Conservation (phyloP, 2,797 vertebrate genomes). For the Rhyacichthys aspro region DNA sequence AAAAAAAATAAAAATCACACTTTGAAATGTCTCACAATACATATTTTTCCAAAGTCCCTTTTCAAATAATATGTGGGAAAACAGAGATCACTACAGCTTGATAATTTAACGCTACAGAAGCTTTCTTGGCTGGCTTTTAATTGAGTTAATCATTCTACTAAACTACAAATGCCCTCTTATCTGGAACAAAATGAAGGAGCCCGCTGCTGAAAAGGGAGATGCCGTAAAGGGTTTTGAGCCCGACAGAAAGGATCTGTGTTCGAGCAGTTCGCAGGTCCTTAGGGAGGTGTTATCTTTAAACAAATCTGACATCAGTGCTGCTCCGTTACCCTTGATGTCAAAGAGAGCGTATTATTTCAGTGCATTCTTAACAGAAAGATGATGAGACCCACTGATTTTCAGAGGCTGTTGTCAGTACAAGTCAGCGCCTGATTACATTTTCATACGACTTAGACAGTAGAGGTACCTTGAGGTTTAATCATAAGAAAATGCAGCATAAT, state of each 20-base stretch:
- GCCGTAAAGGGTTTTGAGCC: conserved; percentile 35
- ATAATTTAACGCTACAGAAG: conserved; percentile 56
- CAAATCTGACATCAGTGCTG: conserved; percentile 49
- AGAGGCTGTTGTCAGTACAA: no score
- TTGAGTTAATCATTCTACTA: conserved; percentile 73
- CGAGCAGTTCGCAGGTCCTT: conserved; percentile 37
- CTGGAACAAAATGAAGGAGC: conserved; percentile 64
- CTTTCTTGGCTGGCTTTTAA: conserved; percentile 62
- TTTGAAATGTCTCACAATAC: no score
- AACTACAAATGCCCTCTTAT: conserved; percentile 71
- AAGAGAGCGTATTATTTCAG: conserved; percentile 59
- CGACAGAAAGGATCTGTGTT: conserved; percentile 46
- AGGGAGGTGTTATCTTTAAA: conserved; percentile 66
- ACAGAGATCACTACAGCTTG: conserved; percentile 32
- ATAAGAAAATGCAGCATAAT: no score
- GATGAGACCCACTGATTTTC: conserved; percentile 19
- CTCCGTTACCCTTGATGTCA: conserved; percentile 37
- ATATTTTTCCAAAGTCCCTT: no score
- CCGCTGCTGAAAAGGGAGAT: conserved; percentile 37
- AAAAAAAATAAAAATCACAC: no score
- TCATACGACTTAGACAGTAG: no score
- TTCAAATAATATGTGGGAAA: no score
- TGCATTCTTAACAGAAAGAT: conserved; percentile 23
- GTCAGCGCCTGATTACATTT: no score
- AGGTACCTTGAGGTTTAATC: no score